phyloP scores from a whole-genome alignment of 2,888 invertebrate genomes.

The Drosophila sordidapex region DNA sequence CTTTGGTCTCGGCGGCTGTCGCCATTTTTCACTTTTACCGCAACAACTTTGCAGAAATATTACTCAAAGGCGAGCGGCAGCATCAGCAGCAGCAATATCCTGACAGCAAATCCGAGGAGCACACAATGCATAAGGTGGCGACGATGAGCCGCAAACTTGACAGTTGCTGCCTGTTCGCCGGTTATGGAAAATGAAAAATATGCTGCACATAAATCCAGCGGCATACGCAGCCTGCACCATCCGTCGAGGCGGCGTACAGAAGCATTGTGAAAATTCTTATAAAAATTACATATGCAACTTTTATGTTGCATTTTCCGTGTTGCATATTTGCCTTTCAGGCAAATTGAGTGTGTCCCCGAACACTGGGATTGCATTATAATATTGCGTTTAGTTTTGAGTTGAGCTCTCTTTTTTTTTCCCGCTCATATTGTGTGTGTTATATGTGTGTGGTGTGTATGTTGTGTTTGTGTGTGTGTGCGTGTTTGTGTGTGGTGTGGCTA shows the following conservation, averaged over 20 bases:
- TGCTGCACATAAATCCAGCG: slow-evolving; percentile 70
- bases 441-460: slow-evolving; percentile 6
- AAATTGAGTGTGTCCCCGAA: slow-evolving; percentile 53
- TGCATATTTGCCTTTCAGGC: slow-evolving; percentile 42
- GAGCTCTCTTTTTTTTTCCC: slow-evolving; percentile 25
- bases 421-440: slow-evolving; percentile 46
- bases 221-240: slow-evolving; percentile 42
- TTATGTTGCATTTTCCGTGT: slow-evolving; percentile 10
- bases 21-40: slow-evolving; percentile 81
- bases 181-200: slow-evolving; percentile 69
- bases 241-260: slow-evolving; percentile 2
- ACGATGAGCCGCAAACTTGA: slow-evolving; percentile 74
- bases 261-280: slow-evolving; percentile 32
- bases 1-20: slow-evolving; percentile 34
- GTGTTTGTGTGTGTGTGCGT: slow-evolving; percentile 39
- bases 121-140: slow-evolving; percentile 75
- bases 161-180: slow-evolving; percentile 55
- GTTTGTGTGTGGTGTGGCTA: slow-evolving; percentile 59
- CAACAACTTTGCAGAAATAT: slow-evolving; percentile 77
- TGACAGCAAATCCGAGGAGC: slow-evolving; percentile 69
- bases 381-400: slow-evolving; percentile 32
- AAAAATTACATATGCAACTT: slow-evolving; percentile 58
- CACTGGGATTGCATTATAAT: slow-evolving; percentile 34
- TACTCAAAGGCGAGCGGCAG: slow-evolving; percentile 57
- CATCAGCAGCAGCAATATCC: slow-evolving; percentile 65